phyloP scores from a whole-genome alignment of 2,113 vertebrate species.

The Rhinogobius similis region DNA sequence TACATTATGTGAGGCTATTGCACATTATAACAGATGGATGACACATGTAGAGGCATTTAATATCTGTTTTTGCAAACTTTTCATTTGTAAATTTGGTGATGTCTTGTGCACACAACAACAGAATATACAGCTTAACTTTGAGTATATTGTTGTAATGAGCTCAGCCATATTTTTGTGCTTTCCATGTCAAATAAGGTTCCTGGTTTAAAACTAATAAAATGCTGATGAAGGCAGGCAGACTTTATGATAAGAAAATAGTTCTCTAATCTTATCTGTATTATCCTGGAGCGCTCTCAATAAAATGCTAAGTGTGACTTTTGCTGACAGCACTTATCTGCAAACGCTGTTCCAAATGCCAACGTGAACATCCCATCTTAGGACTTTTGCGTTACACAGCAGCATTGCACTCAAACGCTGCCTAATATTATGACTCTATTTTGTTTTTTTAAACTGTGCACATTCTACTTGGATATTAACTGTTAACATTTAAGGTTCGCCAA shows the following conservation, averaged over 20 bases:
- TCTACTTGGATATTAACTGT: background rate
- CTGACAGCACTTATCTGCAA: constrained; percentile 38
- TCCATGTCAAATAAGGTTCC: constrained; percentile 13
- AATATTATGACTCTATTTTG: background rate
- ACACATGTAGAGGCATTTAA: too few relatives aligned
- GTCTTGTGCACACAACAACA: background rate
- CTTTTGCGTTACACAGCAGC: constrained; percentile 19
- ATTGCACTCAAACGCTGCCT: background rate
- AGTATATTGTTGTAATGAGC: constrained; percentile 3
- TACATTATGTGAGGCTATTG: too few relatives aligned
- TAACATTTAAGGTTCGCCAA: background rate
- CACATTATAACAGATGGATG: too few relatives aligned
- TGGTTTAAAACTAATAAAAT: constrained; percentile 32
- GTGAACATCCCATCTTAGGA: constrained; percentile 29
- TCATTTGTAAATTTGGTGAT: too few relatives aligned
- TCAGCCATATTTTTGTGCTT: background rate
- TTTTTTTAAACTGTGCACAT: constrained; percentile 1
- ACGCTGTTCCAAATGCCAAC: constrained; percentile 22
- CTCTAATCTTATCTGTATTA: constrained; percentile 50
- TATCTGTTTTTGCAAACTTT: too few relatives aligned
- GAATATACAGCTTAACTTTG: constrained; percentile 25
- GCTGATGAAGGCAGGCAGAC: constrained; percentile 48
- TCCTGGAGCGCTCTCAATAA: constrained; percentile 43
- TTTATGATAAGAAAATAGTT: constrained; percentile 64
- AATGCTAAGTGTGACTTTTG: constrained; percentile 36